These are phyloP conservation scores for Lanius collurio DNA, from an alignment of 2,113 vertebrate species.

Conservation along the genomic window DNA sequence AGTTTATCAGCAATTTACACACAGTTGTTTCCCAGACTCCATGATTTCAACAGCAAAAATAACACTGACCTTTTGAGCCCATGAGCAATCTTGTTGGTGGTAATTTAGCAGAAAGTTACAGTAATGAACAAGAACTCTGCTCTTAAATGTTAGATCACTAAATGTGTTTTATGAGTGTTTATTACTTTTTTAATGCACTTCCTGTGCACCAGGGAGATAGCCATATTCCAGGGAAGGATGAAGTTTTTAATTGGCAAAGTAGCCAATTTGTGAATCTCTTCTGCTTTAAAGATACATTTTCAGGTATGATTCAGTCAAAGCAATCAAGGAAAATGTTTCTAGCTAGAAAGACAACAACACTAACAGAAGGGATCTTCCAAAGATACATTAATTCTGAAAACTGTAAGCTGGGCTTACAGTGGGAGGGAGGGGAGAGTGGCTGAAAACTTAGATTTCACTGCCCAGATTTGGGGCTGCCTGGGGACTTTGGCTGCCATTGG, in stretches of 20 bases:
- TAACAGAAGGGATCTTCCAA: background rate
- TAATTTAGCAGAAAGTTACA: conserved; percentile 53
- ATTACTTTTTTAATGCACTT: conserved; percentile 37
- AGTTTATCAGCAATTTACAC: conserved; percentile 68
- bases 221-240: background rate
- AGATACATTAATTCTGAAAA: background rate
- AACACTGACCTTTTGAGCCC: conserved; percentile 61
- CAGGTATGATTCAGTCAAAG: conserved; percentile 5
- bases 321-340: background rate
- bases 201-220: conserved; percentile 12
- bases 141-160: conserved; percentile 37
- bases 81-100: conserved; percentile 20
- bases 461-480: background rate
- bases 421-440: background rate
- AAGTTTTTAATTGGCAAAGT: background rate
- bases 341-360: background rate
- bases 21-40: conserved; percentile 62
- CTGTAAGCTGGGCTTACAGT: background rate
- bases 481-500: background rate
- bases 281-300: background rate
- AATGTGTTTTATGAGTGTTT: conserved; percentile 24
- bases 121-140: conserved; percentile 14
- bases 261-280: background rate
- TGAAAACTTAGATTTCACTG: background rate
- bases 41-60: conserved; percentile 55